Conservation (phyloP, 2,797 vertebrate species). For the Sylvia borin region DNA sequence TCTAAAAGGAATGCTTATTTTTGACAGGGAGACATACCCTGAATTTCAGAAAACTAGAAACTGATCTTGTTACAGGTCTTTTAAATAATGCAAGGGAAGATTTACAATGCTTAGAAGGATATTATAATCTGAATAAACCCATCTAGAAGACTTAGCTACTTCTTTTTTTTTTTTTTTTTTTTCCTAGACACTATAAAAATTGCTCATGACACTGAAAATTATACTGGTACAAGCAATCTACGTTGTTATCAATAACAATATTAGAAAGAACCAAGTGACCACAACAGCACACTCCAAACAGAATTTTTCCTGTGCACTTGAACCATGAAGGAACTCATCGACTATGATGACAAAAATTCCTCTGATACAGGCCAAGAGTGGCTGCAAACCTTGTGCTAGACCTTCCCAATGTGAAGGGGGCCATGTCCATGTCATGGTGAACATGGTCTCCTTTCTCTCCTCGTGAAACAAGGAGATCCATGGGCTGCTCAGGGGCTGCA, state of each 20-base stretch:
- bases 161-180: not conserved
- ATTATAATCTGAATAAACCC: not conserved
- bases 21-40: not conserved
- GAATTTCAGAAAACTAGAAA: not conserved
- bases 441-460: fast-evolving
- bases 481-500: not conserved
- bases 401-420: not conserved
- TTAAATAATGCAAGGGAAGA: not conserved
- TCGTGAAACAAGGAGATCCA: fast-evolving
- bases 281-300: not conserved
- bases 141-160: not conserved
- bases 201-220: not conserved
- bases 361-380: not conserved
- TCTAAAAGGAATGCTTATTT: not conserved
- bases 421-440: fast-evolving
- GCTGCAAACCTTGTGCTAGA: not conserved
- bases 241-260: not conserved
- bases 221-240: not conserved
- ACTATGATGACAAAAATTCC: not conserved
- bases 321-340: not conserved
- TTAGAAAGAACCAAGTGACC: not conserved
- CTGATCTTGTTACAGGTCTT: not conserved
- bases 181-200: not conserved
- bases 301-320: not conserved
- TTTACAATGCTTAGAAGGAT: not conserved